phyloP scores from a whole-genome alignment of 1,140 invertebrate species.

The Drosophila leontia region DNA sequence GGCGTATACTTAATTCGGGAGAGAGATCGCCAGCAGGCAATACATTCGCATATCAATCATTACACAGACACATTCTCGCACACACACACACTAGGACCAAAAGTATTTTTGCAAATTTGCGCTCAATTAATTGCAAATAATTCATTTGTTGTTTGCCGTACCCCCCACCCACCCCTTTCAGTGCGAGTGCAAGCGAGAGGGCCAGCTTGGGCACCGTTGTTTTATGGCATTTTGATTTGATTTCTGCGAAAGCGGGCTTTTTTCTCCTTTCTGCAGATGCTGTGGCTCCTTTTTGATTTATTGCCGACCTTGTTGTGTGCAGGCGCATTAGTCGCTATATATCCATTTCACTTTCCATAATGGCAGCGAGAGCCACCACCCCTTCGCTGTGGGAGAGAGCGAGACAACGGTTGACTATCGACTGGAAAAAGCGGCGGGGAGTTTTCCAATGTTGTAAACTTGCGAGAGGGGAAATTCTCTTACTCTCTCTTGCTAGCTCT shows the following conservation, averaged over 20 bases:
- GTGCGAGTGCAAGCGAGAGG: constrained; percentile 1
- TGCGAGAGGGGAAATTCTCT: constrained; percentile 62
- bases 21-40: constrained; percentile 23
- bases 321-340: constrained; percentile 80
- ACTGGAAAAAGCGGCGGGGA: constrained; percentile 16
- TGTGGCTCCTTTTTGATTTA: constrained; percentile 72
- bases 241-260: constrained; percentile 70
- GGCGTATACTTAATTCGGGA: constrained; percentile 58
- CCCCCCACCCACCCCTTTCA: background rate
- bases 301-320: constrained; percentile 85
- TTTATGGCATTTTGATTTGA: constrained; percentile 84
- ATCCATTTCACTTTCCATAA: constrained; percentile 85
- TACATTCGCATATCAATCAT: constrained; percentile 68
- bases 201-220: constrained; percentile 52
- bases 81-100: constrained; percentile 26
- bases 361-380: constrained; percentile 49
- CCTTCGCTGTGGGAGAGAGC: constrained; percentile 50
- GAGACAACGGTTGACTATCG: constrained; percentile 36
- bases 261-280: constrained; percentile 12
- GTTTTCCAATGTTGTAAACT: constrained; percentile 56
- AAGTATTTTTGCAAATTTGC: constrained; percentile 83
- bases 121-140: constrained; percentile 84
- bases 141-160: constrained; percentile 71
- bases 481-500: background rate
- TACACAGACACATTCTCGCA: constrained; percentile 4